Conservation (phyloP, 2,113 vertebrate genomes). For the Rhabdornis inornatus region DNA sequence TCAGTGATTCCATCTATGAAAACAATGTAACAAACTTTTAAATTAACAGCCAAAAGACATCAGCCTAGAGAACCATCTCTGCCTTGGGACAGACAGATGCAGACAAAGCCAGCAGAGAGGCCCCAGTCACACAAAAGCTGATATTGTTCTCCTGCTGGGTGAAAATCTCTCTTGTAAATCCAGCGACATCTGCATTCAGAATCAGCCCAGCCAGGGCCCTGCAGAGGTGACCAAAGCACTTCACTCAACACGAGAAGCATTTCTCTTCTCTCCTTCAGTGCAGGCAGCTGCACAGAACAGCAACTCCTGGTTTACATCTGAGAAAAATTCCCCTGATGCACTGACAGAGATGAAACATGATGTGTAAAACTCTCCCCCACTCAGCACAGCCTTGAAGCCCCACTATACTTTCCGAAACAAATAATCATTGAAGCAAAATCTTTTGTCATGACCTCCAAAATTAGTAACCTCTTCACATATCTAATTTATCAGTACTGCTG, state of each 20-base stretch:
- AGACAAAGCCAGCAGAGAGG: slow-evolving; percentile 48
- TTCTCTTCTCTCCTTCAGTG: not conserved
- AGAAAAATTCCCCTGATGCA: not conserved
- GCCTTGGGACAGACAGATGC: not conserved
- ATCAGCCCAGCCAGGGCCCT: slow-evolving; percentile 23
- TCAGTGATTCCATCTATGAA: not conserved
- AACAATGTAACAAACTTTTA: not conserved
- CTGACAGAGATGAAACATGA: not conserved
- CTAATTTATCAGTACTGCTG: not conserved
- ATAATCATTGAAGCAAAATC: not conserved
- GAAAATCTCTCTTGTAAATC: slow-evolving; percentile 70
- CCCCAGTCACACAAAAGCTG: slow-evolving; percentile 69
- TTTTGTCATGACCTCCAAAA: not conserved
- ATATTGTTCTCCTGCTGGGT: slow-evolving; percentile 68
- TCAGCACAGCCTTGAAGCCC: not conserved
- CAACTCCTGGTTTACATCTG: not conserved
- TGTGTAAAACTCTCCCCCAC: not conserved
- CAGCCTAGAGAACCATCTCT: not conserved
- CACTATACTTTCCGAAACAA: not conserved
- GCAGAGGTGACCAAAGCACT: slow-evolving; percentile 32
- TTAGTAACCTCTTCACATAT: not conserved
- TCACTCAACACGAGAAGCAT: not conserved
- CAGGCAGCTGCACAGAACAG: not conserved
- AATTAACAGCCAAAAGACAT: not conserved
- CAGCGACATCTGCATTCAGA: slow-evolving; percentile 70